phyloP scores from a whole-genome alignment of 2,888 invertebrate genomes.

The Parnassius apollo region DNA sequence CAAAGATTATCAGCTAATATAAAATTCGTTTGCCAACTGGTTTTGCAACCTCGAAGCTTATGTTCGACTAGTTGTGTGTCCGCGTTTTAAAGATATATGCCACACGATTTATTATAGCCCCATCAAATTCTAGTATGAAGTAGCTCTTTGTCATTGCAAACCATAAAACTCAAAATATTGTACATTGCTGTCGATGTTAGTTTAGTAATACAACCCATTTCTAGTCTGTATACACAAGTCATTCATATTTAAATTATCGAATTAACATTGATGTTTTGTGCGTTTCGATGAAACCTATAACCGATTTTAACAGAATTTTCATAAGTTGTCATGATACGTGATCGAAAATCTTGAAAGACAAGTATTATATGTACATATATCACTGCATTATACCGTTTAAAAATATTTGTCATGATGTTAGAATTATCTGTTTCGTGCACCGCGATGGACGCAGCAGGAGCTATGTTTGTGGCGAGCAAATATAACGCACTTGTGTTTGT shows the following conservation, averaged over 20 bases:
- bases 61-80: constrained; percentile 19
- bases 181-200: constrained; percentile 9
- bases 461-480: constrained; percentile 68
- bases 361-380: constrained; percentile 1
- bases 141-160: constrained; percentile 8
- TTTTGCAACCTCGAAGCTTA: constrained; percentile 32
- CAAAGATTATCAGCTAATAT: constrained; percentile 28
- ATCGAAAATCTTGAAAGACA: constrained; percentile 17
- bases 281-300: constrained; percentile 23
- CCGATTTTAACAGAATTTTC: constrained; percentile 23
- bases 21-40: constrained; percentile 33
- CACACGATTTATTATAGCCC: constrained; percentile 13
- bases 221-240: constrained; percentile 24
- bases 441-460: constrained; percentile 56
- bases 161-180: constrained; percentile 13
- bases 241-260: constrained; percentile 27
- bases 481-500: constrained; percentile 68
- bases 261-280: constrained; percentile 23
- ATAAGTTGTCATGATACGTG: constrained; percentile 22
- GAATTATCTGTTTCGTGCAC: constrained; percentile 55
- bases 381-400: constrained; percentile 32
- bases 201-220: constrained; percentile 17
- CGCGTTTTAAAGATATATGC: constrained; percentile 16
- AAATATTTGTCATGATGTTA: constrained; percentile 49
- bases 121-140: constrained; percentile 15